Evolutionary conservation across 1,140 invertebrate species (phyloP), one percentile per base, ranked within the genome.

Genomic region (Dendroctonus valens): DNA sequence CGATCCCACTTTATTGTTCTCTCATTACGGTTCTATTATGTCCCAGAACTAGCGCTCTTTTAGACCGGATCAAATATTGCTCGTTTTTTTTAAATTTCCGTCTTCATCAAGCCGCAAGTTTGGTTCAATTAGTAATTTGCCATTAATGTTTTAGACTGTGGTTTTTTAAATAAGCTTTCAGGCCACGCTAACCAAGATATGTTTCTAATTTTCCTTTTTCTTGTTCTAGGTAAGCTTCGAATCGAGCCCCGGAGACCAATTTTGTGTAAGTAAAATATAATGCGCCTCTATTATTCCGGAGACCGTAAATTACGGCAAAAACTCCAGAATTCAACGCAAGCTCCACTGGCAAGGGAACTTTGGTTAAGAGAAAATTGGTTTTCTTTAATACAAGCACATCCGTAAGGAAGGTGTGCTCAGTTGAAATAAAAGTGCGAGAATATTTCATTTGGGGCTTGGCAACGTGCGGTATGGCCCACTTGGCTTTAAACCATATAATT

Each of bases 1-100:
- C 44, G 61, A 68, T 68, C 66, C 61, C 39, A 51, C 66, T 60
- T 68, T 68, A 68, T 68, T 68, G 66, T 68, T 68, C 66, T 68
- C 61, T 68, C 66, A 68, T 68, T 68, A 68, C 66, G 53, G 61
- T 68, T 68, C 66, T 62, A 61, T 67, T 67, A 67, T 67, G 58
- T 55, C 49, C 44, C 50, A 58, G 52, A 59, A 49, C 5, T 26
- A 26, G 26, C 26, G 26, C 26, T 26, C 1, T 26, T 26, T 26
- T 26, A 26, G 26, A 1, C 3, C 26, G 26, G 26, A 26, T 26
- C 26, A 26, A 26, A 26, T 26, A 26, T 26, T 26, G 26, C 26
- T 26, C 26, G 26, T 26, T 26, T 26, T 26, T 26, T 26, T 26
- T 26, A 2, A 26, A 26, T 26, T 26, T 26, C 26, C 26, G 26